Base-by-base conservation (phyloP, 2,113 vertebrate genomes). In the Axis porcinus region DNA sequence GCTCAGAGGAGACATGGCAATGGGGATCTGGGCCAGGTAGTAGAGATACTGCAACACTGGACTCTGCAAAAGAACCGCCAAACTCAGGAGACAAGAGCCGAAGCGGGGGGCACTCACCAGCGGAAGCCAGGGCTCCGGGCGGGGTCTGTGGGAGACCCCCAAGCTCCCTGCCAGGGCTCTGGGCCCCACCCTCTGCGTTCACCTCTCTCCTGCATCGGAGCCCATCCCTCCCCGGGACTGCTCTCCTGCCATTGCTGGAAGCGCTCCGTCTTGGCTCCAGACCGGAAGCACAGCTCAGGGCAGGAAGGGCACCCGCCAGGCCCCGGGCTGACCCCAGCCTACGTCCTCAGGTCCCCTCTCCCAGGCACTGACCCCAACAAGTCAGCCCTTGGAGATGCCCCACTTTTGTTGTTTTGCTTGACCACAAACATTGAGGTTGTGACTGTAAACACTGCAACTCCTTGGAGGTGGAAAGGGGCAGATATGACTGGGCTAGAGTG, bases 1-100 rank as follows among this genome's bases (percentile, higher is more conserved):
- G 98, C 99, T 99, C 85, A 99, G 99, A 5, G 99, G 99, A 78
- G 99, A 99, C 99, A 99, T 99, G 94, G 99, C 99, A 81, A 99
- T 99, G 43, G 99, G 99, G 47, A 99, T 99, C 99, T 99, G 99
- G 91, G 99, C 99, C 97, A 99, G 99, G 97, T 99, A 99, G 98
- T 99, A 99, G 95, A 99, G 99, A 95, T 99, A 99, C 99, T 99
- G 99, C 97, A 99, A 97, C 91, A 99, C 99, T 2, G 99, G 99
- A 98, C 99, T 99, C 99, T 99, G 99, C 4, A n/a, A 86, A 98
- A 98, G 92, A 98, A 98, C 78, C 86, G 40, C 21, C 43, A 57
- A 40, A 55, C 9, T 82, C 86, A 55, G 90, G 21, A 78, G 74
- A 95, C 52, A 21, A 0, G 1, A 2, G 83, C 84, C 95, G 83